phyloP scores from a whole-genome alignment of 2,888 invertebrate genomes.

The Meiosimyza platycephala region DNA sequence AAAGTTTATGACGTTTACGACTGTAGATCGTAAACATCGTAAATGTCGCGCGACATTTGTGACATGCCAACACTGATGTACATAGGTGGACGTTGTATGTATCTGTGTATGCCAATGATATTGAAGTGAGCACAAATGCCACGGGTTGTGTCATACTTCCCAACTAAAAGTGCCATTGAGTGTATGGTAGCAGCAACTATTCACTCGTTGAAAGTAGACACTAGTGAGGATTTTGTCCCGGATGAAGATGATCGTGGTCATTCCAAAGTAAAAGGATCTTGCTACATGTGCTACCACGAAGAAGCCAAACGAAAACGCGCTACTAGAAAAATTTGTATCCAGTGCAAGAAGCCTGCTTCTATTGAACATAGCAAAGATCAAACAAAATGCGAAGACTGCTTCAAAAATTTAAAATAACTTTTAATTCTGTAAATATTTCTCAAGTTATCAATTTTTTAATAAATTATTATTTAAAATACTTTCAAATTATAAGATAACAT shows the following conservation, averaged over 20 bases:
- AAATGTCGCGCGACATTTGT: too few relatives aligned
- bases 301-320: too few relatives aligned
- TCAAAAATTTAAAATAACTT: too few relatives aligned
- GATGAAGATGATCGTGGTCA: slow-evolving; percentile 28
- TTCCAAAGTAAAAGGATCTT: slow-evolving; percentile 19
- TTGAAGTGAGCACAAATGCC: background rate
- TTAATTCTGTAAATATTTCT: too few relatives aligned
- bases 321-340: too few relatives aligned
- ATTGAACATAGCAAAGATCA: background rate
- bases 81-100: slow-evolving; percentile 18
- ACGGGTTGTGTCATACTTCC: slow-evolving; percentile 5
- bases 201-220: background rate
- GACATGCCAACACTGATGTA: too few relatives aligned
- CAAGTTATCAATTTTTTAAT: too few relatives aligned
- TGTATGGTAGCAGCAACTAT: background rate
- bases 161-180: slow-evolving; percentile 9
- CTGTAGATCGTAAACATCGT: too few relatives aligned
- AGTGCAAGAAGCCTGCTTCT: slow-evolving; percentile 10
- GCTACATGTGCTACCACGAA: slow-evolving; percentile 25
- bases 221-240: background rate
- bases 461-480: too few relatives aligned
- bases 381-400: too few relatives aligned
- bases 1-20: too few relatives aligned
- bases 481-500: too few relatives aligned
- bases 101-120: background rate